These are phyloP conservation scores for Dendrocincla fuliginosa DNA, from an alignment of 2,797 vertebrate species.

Conservation along the genomic window DNA sequence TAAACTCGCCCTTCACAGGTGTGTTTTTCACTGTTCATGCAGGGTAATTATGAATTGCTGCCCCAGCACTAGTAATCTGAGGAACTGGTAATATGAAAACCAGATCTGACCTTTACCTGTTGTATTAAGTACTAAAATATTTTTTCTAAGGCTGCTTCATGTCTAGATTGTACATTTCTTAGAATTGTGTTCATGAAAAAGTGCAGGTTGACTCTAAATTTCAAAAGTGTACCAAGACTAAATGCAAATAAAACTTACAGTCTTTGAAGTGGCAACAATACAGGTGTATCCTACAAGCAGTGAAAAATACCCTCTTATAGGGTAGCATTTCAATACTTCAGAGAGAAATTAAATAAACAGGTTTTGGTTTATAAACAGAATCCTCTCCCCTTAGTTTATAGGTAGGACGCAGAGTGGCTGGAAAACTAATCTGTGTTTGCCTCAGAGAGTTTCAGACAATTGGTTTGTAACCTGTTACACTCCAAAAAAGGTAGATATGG, in stretches of 20 bases:
- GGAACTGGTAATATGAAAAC: background rate
- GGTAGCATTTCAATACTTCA: background rate
- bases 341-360: background rate
- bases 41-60: background rate
- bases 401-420: background rate
- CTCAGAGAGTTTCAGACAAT: background rate
- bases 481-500: background rate
- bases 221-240: background rate
- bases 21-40: background rate
- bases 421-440: background rate
- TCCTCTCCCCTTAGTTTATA: background rate
- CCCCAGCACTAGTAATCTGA: background rate
- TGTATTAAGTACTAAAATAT: background rate
- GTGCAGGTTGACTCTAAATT: background rate
- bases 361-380: background rate
- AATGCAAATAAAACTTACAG: background rate
- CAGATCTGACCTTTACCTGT: background rate
- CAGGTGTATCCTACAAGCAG: background rate
- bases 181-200: background rate
- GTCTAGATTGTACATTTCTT: background rate
- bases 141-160: background rate
- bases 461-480: fast-evolving
- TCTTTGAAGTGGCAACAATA: background rate
- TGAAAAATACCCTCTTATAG: background rate
- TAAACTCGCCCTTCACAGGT: background rate